These are phyloP conservation scores for Galbula dea DNA, from an alignment of 2,113 vertebrate genomes.

Conservation along the genomic window DNA sequence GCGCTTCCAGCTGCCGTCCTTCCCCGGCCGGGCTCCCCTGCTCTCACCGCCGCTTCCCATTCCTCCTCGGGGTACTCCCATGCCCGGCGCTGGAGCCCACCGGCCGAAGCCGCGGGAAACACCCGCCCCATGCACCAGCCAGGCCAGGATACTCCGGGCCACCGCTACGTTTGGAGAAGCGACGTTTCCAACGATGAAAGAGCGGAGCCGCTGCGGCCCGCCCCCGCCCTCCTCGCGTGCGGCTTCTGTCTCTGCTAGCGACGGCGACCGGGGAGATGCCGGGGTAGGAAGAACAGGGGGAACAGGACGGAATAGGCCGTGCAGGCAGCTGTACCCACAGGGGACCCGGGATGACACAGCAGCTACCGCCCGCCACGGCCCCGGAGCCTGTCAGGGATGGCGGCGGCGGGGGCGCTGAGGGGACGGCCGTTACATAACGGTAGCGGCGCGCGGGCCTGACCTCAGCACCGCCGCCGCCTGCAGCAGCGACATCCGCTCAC, in stretches of 20 bases:
- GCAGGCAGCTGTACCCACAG: neutral
- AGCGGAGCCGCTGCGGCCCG: neutral
- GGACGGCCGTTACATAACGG: neutral
- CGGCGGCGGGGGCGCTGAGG: neutral
- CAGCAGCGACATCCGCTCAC: neutral
- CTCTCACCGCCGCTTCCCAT: neutral
- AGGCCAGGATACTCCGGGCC: neutral
- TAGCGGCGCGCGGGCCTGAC: neutral
- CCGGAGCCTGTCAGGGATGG: conserved; percentile 30
- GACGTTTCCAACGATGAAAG: neutral
- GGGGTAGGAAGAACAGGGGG: neutral
- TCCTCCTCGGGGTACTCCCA: neutral
- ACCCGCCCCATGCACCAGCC: neutral
- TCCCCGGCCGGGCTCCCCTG: neutral
- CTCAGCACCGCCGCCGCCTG: neutral
- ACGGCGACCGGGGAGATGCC: neutral
- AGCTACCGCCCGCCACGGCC: conserved; percentile 9
- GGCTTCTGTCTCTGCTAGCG: neutral
- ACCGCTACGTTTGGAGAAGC: neutral
- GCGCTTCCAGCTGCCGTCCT: neutral
- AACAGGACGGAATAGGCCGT: neutral
- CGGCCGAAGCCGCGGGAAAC: neutral
- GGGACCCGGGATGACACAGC: conserved; percentile 9
- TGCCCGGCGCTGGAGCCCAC: neutral
- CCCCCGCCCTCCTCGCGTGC: neutral